Evolutionary conservation across 2,113 vertebrate genomes (phyloP).

Genomic region (Dendrocopos noguchii): DNA sequence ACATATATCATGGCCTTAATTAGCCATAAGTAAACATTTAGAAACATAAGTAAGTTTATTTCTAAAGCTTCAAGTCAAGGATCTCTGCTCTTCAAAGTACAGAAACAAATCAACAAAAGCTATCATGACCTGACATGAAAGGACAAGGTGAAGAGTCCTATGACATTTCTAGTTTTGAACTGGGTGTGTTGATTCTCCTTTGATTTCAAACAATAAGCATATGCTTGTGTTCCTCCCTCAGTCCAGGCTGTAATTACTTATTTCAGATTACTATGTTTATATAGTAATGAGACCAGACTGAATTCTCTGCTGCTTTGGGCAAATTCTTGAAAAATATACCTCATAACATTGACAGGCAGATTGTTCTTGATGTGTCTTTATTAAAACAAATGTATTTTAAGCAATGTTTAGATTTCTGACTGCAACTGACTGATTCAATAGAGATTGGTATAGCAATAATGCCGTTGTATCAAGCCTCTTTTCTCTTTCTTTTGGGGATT

Average conservation of each 20-base stretch:
- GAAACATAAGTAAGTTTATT: background rate
- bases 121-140: background rate
- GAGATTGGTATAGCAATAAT: background rate
- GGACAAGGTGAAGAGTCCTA: rapidly evolving
- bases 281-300: background rate
- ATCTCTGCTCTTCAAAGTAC: background rate
- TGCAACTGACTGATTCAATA: background rate
- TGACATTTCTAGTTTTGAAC: background rate
- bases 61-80: background rate
- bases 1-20: background rate
- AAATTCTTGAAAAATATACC: background rate
- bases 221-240: background rate
- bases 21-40: background rate
- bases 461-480: background rate
- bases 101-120: background rate
- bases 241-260: background rate
- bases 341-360: background rate
- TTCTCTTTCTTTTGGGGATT: background rate
- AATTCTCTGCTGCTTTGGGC: background rate
- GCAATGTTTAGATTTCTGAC: background rate
- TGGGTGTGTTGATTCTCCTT: background rate
- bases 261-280: background rate
- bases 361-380: background rate
- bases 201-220: background rate
- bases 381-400: background rate